phyloP scores from a whole-genome alignment of 2,888 invertebrate species.

The Drosophila lacicola region DNA sequence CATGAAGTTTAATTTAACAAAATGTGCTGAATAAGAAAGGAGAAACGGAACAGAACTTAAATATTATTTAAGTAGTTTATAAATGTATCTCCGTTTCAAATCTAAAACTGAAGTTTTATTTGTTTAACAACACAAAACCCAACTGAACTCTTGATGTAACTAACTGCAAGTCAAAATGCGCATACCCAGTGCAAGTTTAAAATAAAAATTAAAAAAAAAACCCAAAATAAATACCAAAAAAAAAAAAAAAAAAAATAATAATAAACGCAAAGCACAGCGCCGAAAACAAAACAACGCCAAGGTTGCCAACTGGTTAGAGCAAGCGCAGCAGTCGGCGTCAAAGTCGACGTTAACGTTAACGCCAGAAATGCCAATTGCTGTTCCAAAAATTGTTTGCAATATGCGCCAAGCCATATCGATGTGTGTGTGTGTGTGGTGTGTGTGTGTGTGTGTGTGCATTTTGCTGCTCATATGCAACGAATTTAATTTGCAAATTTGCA shows the following conservation, averaged over 20 bases:
- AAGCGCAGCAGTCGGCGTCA: conserved; percentile 39
- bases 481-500: conserved; percentile 69
- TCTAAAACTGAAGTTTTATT: too few species aligned
- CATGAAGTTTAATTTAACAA: too few species aligned
- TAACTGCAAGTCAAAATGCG: conserved; percentile 24
- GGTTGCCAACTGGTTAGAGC: conserved; percentile 74
- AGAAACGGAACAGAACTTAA: too few species aligned
- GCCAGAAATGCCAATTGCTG: conserved; percentile 70
- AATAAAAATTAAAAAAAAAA: conserved; percentile 46
- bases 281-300: conserved; percentile 68
- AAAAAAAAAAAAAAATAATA: conserved; percentile 20
- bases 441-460: conserved; percentile 11
- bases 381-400: conserved; percentile 65
- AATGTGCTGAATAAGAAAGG: too few species aligned
- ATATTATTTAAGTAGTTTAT: too few species aligned
- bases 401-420: conserved; percentile 55
- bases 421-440: background rate
- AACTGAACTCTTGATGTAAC: background rate
- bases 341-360: conserved; percentile 36
- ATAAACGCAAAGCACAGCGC: conserved; percentile 54
- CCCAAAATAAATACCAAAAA: conserved; percentile 44
- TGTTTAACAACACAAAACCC: too few species aligned
- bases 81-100: too few species aligned
- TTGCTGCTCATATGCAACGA: conserved; percentile 48
- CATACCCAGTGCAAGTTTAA: conserved; percentile 47